Conservation (phyloP, 2,113 vertebrate genomes). For the Silurus asotus region DNA sequence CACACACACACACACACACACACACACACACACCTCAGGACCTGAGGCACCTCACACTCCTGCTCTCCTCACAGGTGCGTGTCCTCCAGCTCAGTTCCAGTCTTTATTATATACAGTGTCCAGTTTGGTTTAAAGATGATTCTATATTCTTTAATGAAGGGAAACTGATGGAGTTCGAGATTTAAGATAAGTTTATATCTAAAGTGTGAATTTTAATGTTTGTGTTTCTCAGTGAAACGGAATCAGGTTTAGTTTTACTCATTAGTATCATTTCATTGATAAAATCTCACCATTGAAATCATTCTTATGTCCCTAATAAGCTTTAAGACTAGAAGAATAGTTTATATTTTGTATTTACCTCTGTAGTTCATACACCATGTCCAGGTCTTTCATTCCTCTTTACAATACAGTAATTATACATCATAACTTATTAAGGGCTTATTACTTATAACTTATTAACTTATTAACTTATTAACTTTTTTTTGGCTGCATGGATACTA, state of each 20-base stretch:
- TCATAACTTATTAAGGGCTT: too few relatives aligned
- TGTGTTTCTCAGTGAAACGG: too few relatives aligned
- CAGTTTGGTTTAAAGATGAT: background rate
- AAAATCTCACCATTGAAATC: background rate
- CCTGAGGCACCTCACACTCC: background rate
- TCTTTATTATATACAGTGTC: background rate
- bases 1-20: too few relatives aligned
- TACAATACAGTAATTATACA: too few relatives aligned
- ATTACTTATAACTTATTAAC: too few relatives aligned
- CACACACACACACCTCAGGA: background rate
- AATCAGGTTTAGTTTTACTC: too few relatives aligned
- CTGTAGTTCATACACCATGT: too few relatives aligned
- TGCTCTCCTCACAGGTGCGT: too few relatives aligned
- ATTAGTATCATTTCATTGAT: background rate
- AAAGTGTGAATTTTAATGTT: background rate
- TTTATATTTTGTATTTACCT: too few relatives aligned
- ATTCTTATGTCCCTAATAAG: background rate
- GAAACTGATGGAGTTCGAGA: background rate
- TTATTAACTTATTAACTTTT: too few relatives aligned
- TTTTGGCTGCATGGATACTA: too few relatives aligned
- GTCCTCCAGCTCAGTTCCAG: background rate
- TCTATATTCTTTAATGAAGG: background rate
- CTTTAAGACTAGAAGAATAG: background rate
- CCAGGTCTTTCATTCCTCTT: too few relatives aligned
- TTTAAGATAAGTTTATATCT: background rate